A percentile compares a stretch with the other conserved stretches of the same genome.
Evolutionary conservation across 2,113 vertebrate genomes (phyloP).

Genomic region (Verasper variegatus): DNA sequence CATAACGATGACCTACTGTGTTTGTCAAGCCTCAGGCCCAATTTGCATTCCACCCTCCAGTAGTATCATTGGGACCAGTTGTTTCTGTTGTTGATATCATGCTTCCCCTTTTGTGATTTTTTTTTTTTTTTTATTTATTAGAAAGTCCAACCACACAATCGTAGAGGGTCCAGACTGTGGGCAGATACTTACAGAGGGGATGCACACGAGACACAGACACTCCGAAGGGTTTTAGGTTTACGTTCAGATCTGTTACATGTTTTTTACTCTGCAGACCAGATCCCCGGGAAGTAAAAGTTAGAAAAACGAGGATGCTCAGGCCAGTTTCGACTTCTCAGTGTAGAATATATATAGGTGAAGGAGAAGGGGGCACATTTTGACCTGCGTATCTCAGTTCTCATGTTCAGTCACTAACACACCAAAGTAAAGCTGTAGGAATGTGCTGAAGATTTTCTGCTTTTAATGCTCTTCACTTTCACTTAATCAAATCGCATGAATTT

Average conservation of each 20-base stretch:
- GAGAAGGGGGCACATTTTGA: no score
- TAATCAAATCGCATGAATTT: background rate
- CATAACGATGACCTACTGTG: background rate
- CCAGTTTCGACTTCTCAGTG: no score
- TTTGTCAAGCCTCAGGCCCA: conserved; percentile 9
- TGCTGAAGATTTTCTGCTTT: background rate
- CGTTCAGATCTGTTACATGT: conserved; percentile 6
- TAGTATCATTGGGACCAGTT: conserved; percentile 57
- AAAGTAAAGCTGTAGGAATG: background rate
- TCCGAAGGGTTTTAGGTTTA: conserved; percentile 15
- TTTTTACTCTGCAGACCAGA: background rate
- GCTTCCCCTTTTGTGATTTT: conserved; percentile 12
- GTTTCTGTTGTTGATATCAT: conserved; percentile 22
- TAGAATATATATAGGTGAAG: no score
- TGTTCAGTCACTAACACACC: conserved; percentile 27
- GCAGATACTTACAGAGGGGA: background rate
- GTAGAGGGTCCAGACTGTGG: conserved; percentile 19
- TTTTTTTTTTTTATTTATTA: no score
- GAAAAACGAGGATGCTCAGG: no score
- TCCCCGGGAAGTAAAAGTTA: background rate
- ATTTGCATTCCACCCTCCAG: conserved; percentile 62
- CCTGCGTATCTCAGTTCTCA: background rate
- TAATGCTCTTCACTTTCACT: background rate
- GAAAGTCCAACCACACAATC: background rate
- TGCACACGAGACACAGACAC: conserved; percentile 1